A percentile compares a stretch with the other conserved stretches of the same genome.
phyloP scores from a whole-genome alignment of 2,888 invertebrate species.

The Drosophila nr. fundita region DNA sequence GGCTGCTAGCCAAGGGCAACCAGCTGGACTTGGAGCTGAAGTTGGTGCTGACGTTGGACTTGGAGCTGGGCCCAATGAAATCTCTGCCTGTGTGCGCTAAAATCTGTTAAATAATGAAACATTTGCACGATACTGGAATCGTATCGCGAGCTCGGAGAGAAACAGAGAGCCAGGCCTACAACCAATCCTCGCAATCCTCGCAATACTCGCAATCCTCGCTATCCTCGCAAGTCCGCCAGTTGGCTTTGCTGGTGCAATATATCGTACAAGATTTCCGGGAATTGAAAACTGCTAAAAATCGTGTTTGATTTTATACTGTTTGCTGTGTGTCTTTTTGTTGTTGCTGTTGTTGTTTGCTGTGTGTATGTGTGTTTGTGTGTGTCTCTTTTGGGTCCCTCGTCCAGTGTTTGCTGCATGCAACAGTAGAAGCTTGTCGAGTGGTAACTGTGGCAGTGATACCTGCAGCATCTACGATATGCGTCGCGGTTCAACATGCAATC shows the following conservation, averaged over 20 bases:
- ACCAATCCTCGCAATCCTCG: constrained; percentile 33
- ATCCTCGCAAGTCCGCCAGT: constrained; percentile 37
- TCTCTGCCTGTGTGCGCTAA: constrained; percentile 54
- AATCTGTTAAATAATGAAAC: constrained; percentile 80
- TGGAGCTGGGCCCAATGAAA: constrained; percentile 26
- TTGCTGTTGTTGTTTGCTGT: constrained; percentile 6
- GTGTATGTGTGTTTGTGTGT: constrained; percentile 22
- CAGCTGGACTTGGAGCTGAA: constrained; percentile 16
- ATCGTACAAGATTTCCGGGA: constrained; percentile 80
- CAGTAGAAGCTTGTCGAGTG: constrained; percentile 22
- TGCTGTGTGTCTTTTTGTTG: constrained; percentile 22
- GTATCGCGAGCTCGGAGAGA: constrained; percentile 50
- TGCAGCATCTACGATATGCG: constrained; percentile 78
- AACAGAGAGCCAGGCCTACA: not conserved
- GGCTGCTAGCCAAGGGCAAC: constrained; percentile 39
- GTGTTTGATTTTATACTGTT: constrained; percentile 79
- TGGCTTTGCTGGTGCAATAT: constrained; percentile 68
- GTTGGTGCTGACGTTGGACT: constrained; percentile 6
- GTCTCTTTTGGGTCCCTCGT: not conserved
- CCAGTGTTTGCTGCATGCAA: constrained; percentile 51
- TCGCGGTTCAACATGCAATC: constrained; percentile 81
- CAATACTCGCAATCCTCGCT: constrained; percentile 31
- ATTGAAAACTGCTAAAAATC: constrained; percentile 81
- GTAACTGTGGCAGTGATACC: constrained; percentile 42
- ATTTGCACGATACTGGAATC: constrained; percentile 79